Conservation (phyloP, 1,140 invertebrate species). For the Drosophila busckii region DNA sequence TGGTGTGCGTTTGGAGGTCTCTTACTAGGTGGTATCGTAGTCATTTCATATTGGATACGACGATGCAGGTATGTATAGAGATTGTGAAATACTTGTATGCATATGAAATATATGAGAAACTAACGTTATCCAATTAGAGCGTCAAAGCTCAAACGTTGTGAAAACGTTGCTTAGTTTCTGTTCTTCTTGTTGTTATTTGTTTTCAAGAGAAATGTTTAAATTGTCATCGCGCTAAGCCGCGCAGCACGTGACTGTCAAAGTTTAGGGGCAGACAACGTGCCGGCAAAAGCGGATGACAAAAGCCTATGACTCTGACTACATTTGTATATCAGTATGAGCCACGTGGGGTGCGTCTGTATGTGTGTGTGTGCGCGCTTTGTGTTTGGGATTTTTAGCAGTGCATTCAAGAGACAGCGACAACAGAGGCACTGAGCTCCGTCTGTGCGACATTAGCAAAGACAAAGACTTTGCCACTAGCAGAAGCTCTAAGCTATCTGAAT, state of each 20-base stretch:
- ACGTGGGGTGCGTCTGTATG: no score
- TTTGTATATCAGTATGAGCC: no score
- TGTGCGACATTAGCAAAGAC: constrained; percentile 50
- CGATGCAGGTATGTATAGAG: constrained; percentile 75
- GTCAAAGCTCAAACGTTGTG: not conserved
- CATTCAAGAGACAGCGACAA: constrained; percentile 7
- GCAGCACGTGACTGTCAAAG: constrained; percentile 51
- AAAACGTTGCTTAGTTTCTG: constrained; percentile 3
- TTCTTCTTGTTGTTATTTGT: no score
- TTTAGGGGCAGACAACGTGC: constrained; percentile 45
- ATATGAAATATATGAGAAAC: not conserved
- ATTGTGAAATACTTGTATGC: not conserved
- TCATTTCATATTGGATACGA: constrained; percentile 78
- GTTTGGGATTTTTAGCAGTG: constrained; percentile 22
- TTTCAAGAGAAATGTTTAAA: constrained; percentile 20
- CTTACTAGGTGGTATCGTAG: constrained; percentile 74
- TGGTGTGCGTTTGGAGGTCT: constrained; percentile 78
- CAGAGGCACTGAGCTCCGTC: constrained; percentile 1
- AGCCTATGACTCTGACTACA: constrained; percentile 37
- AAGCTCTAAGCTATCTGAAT: constrained; percentile 55
- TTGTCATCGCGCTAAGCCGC: constrained; percentile 38
- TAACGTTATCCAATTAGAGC: constrained; percentile 47
- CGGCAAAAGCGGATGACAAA: constrained; percentile 2
- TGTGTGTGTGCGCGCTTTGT: constrained; percentile 9
- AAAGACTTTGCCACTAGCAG: constrained; percentile 42